Evolutionary conservation across 1,140 invertebrate genomes (phyloP).

Genomic region (Heliothis virescens): DNA sequence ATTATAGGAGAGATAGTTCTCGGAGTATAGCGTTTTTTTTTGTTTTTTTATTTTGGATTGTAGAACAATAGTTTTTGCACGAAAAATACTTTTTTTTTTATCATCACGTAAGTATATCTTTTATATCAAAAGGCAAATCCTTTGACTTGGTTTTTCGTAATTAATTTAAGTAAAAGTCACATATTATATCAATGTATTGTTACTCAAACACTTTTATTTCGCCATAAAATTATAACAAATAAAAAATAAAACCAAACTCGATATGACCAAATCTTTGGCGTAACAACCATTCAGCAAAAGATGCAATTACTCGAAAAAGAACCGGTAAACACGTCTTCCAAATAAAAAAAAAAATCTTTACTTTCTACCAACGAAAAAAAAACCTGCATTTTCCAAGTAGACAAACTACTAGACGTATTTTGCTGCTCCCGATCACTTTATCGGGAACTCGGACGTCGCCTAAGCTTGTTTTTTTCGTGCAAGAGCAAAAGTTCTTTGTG

Average conservation of each 20-base stretch:
- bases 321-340: background rate
- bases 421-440: slow-evolving; percentile 18
- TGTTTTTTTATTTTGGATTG: slow-evolving; percentile 1
- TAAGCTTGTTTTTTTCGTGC: slow-evolving; percentile 30
- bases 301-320: background rate
- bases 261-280: too few relatives aligned
- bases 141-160: too few relatives aligned
- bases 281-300: background rate
- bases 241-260: too few relatives aligned
- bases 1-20: slow-evolving; percentile 31
- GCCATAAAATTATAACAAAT: too few relatives aligned
- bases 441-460: slow-evolving; percentile 8
- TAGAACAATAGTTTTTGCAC: background rate
- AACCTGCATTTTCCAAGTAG: background rate
- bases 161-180: too few relatives aligned
- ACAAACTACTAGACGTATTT: slow-evolving; percentile 12
- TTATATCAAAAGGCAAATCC: too few relatives aligned
- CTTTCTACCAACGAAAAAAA: background rate
- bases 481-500: slow-evolving; percentile 32
- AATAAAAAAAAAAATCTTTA: background rate
- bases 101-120: too few relatives aligned
- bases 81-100: background rate
- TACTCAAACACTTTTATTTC: too few relatives aligned
- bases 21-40: background rate
- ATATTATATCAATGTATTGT: too few relatives aligned